These are phyloP conservation scores for Dichetophora obliterata DNA, from an alignment of 2,888 invertebrate genomes.

Conservation along the genomic window DNA sequence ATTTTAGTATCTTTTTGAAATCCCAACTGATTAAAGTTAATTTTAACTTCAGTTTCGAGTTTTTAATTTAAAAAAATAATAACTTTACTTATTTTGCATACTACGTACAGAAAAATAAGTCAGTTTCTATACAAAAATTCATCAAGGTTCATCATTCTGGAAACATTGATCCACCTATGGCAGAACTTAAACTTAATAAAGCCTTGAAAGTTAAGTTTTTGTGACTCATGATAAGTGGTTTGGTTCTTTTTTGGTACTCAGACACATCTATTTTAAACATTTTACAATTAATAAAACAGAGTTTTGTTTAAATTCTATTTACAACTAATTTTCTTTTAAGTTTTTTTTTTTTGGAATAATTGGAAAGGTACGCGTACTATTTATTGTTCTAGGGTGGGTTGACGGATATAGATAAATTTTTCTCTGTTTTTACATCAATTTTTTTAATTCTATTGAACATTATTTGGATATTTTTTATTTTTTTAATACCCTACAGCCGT, in stretches of 20 bases:
- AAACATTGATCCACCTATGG: too few relatives aligned
- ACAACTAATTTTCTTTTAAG: not conserved
- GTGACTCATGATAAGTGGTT: not conserved
- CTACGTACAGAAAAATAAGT: too few relatives aligned
- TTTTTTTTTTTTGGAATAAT: conserved; percentile 25
- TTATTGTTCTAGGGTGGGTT: conserved; percentile 42
- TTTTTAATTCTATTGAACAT: conserved; percentile 12
- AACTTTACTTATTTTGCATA: too few relatives aligned
- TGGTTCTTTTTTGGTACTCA: not conserved
- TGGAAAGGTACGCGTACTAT: conserved; percentile 36
- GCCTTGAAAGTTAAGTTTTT: not conserved
- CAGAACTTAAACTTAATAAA: not conserved
- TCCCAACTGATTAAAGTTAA: too few relatives aligned
- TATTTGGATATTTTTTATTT: not conserved
- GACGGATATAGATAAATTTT: conserved; percentile 21
- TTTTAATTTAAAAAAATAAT: too few relatives aligned
- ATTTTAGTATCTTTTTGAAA: too few relatives aligned
- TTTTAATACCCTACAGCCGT: not conserved
- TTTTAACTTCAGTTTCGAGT: too few relatives aligned
- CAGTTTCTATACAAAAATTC: too few relatives aligned
- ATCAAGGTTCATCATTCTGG: too few relatives aligned
- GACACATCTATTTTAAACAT: not conserved
- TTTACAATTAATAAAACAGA: not conserved
- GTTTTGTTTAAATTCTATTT: not conserved
- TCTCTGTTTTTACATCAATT: not conserved